phyloP scores from a whole-genome alignment of 23 tunicate genomes.

The Phallusia fumigata region DNA sequence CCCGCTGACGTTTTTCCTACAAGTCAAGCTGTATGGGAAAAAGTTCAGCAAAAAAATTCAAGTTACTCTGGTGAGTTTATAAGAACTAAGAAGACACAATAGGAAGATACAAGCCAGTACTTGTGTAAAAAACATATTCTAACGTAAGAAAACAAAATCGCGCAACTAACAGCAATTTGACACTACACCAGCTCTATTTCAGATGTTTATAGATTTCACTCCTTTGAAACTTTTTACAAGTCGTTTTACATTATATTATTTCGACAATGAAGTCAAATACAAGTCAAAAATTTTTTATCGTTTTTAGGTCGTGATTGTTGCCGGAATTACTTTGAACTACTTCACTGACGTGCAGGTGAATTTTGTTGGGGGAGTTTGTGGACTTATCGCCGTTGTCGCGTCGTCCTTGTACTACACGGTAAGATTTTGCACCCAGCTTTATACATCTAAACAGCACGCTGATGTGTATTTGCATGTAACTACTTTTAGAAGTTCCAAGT shows the following conservation, averaged over 20 bases:
- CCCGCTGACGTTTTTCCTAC: slow-evolving; percentile 46
- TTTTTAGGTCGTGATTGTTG: slow-evolving; percentile 24
- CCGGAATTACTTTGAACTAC: slow-evolving; percentile 50
- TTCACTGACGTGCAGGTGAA: slow-evolving; percentile 37
- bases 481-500: no score
- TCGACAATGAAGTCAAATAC: no score
- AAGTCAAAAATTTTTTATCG: not conserved
- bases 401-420: slow-evolving; percentile 58
- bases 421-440: not conserved
- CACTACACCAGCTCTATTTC: no score
- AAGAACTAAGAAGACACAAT: no score
- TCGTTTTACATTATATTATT: not conserved
- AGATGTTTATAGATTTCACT: no score
- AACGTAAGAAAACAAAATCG: no score
- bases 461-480: no score
- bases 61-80: slow-evolving; percentile 46
- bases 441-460: no score
- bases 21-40: slow-evolving; percentile 34
- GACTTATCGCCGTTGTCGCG: slow-evolving; percentile 53
- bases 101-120: no score
- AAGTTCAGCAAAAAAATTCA: slow-evolving; percentile 20
- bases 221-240: no score
- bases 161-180: no score
- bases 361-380: slow-evolving; percentile 36
- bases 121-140: no score